Evolutionary conservation across 2,888 invertebrate genomes (phyloP), one percentile per base, ranked within the genome.

Genomic region (Ochlodes sylvanus): DNA sequence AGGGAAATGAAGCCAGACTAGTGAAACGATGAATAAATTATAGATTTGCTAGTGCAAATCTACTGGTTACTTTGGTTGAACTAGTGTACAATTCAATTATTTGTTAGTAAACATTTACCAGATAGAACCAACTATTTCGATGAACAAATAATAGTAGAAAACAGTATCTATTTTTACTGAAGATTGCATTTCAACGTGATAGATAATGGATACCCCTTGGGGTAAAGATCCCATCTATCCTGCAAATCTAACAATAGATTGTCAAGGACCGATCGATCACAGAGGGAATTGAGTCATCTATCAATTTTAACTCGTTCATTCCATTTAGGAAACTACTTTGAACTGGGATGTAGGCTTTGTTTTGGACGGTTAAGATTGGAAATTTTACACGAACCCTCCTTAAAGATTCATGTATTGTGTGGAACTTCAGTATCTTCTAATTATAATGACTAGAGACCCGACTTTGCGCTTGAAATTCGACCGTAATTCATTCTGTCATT

Each of bases 211-310:
- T 38, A 38, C 17, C 68, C 62, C 62, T n/a, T 3, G 54, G 60
- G 68, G 42, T 38, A 62, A 56, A 57, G 56, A 56, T 56, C 62
- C 38, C 57, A 68, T 68, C 54, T 68, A 62, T 68, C 56, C 62
- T 56, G 55, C 32, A 68, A 56, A 57, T 60, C 56, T 44, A 60
- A 68, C 68, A 57, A 68, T 63, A 68, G 62, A 63, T 68, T 67
- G 61, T 67, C 61, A 62, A 47, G 55, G 61, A 50, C 10, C 54
- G 55, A 68, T 62, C 67, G 62, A 62, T 67, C 66, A 67, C 66
- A 32, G 34, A 61, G 61, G 66, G 61, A 67, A 67, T 67, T 67
- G 66, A 67, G 66, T 67, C 66, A 67, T 67, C 66, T 67, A 67
- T 61, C 66, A 67, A 67, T 55, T 66, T 67, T 67, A 61, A 67